Evolutionary conservation across 2,797 vertebrate genomes (phyloP), one percentile per base, ranked within the genome.

Genomic region (Pantherophis vulpinus): DNA sequence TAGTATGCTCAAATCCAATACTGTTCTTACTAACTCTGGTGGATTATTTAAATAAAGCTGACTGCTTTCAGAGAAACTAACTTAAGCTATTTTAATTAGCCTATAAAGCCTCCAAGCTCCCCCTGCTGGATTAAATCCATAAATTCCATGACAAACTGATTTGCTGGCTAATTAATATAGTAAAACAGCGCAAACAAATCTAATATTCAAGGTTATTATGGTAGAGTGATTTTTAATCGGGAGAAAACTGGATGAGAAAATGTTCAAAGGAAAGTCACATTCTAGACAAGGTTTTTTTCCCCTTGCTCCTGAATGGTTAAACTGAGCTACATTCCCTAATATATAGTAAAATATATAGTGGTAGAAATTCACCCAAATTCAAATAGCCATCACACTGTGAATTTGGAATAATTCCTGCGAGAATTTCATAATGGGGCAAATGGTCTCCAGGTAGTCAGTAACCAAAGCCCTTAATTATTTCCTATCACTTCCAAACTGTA

Each of bases 81-180:
- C 86, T 91, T 61, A 14, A 93, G 93, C 70, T 27, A 42, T 42
- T 23, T 47, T 0, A 47, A 0, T 18, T 93, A 88, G 92, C 92
- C 96, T 79, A 42, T 70, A 93, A 96, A 95, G 96, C 79, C 93
- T 95, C 61, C 86, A 91, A 92, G 95, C 96, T 96, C 96, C 97
- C 96, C 96, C 97, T 98, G 93, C 92, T 95, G 97, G 95, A 79
- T 89, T 92, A 16, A 74, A 61, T 42, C 89, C 92, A 61, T 93
- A 97, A 96, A 94, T 92, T 93, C 90, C 66, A 95, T 88, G 90
- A 42, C 90, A 27, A 60, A 61, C 2, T 0, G 1, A 0, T 56
- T 79, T 0, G 0, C 83, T 92, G 63, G n/a, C 90, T 91, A 59
- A n/a, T 37, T 55, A 59, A 60, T 32, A 89, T 51, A 12, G 86